Evolutionary conservation across 2,888 invertebrate species (phyloP).

Genomic region (Hydraecia micacea): DNA sequence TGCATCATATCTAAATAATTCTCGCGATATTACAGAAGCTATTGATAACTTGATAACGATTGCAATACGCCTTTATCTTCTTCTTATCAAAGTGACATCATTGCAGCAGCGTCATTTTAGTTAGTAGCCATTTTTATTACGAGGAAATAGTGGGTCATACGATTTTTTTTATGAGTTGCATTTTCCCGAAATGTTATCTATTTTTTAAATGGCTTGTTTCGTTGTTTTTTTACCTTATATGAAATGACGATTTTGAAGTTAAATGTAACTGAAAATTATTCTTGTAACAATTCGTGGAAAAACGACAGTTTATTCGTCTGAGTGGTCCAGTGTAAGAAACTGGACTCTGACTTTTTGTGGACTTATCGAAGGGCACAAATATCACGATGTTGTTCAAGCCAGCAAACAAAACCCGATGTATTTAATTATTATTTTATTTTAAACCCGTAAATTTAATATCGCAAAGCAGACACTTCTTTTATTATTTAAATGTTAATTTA

Average conservation of each 20-base stretch:
- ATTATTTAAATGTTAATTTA: not conserved
- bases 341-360: not conserved
- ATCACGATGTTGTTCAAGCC: no score
- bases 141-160: conserved; percentile 15
- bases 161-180: conserved; percentile 54
- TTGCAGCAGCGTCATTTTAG: conserved; percentile 6
- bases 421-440: no score
- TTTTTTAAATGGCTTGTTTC: not conserved
- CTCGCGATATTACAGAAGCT: conserved; percentile 26
- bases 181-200: conserved; percentile 40
- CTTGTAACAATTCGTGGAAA: not conserved
- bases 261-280: not conserved
- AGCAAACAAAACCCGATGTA: no score
- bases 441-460: no score
- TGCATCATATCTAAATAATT: conserved; percentile 14
- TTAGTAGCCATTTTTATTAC: not conserved
- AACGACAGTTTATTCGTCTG: not conserved
- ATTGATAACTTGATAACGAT: conserved; percentile 27
- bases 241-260: not conserved
- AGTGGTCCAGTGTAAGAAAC: no score
- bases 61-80: conserved; percentile 13
- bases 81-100: conserved; percentile 44
- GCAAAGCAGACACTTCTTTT: not conserved
- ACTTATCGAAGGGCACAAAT: not conserved
- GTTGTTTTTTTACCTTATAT: not conserved